Conservation (phyloP, 1,140 invertebrate species). For the Leguminivora glycinivorella region DNA sequence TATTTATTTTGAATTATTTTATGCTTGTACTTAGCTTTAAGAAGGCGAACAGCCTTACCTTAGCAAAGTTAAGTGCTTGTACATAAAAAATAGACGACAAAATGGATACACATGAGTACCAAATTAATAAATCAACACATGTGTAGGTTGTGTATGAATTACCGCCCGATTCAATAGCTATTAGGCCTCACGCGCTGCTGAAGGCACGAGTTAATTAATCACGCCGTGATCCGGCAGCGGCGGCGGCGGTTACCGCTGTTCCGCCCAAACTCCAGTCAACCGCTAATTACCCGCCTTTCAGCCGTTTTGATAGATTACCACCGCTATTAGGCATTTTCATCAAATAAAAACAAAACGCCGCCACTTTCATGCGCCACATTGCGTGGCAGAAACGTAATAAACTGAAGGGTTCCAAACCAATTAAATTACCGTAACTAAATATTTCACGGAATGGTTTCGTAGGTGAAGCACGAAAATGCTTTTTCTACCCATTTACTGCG, state of each 20-base stretch:
- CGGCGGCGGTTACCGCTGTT: constrained; percentile 40
- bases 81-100: too few species aligned
- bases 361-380: constrained; percentile 25
- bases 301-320: constrained; percentile 40
- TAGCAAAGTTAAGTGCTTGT: too few species aligned
- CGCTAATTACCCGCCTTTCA: constrained; percentile 38
- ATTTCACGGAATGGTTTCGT: constrained; percentile 10
- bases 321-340: constrained; percentile 35
- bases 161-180: background rate
- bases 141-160: background rate
- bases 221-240: constrained; percentile 28
- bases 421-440: constrained; percentile 1
- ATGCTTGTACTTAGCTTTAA: too few species aligned
- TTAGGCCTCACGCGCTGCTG: background rate
- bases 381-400: constrained; percentile 4
- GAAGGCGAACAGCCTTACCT: too few species aligned
- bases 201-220: constrained; percentile 47
- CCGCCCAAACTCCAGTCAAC: constrained; percentile 37
- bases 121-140: background rate
- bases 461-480: background rate
- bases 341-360: constrained; percentile 32
- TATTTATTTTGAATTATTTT: too few species aligned
- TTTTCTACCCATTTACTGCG: constrained; percentile 1
- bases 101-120: too few species aligned
- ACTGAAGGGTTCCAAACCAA: constrained; percentile 18